These are phyloP conservation scores for Penaeus vannamei DNA, from an alignment of 1,140 invertebrate genomes.

Conservation along the genomic window DNA sequence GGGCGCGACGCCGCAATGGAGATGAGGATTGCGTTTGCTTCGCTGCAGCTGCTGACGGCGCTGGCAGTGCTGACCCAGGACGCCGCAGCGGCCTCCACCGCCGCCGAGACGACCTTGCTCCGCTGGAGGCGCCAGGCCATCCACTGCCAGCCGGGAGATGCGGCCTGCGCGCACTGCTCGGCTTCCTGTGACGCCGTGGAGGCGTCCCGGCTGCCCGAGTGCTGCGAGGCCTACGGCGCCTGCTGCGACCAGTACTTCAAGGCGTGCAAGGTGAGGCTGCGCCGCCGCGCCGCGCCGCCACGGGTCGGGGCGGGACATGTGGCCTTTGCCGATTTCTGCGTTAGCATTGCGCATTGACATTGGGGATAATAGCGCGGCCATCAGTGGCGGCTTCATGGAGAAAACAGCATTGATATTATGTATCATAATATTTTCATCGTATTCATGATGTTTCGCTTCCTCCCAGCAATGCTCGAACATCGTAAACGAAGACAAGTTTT, in stretches of 20 bases:
- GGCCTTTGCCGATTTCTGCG: too few relatives aligned
- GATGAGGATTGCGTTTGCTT: too few relatives aligned
- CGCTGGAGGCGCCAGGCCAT: conserved; percentile 47
- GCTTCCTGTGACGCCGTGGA: conserved; percentile 51
- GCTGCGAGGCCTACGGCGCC: conserved; percentile 65
- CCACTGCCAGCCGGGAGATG: conserved; percentile 64
- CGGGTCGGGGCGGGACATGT: too few relatives aligned
- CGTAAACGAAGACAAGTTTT: conserved; percentile 48
- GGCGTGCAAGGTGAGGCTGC: conserved; percentile 60
- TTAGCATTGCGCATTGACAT: too few relatives aligned
- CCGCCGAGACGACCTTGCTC: background rate
- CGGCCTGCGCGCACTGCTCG: conserved; percentile 51
- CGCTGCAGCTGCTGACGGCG: conserved; percentile 14
- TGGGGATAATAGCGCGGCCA: background rate
- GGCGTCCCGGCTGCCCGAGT: conserved; percentile 58
- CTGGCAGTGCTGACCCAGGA: background rate
- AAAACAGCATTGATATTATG: background rate
- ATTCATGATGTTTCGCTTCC: background rate
- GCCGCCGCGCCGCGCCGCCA: too few relatives aligned
- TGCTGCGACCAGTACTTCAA: conserved; percentile 66
- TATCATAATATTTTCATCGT: background rate
- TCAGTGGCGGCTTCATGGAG: background rate
- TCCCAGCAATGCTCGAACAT: conserved; percentile 52
- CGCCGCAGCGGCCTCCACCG: background rate
- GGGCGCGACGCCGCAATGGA: background rate